Conservation (phyloP, 2,113 vertebrate species). For the Papio anubis region DNA sequence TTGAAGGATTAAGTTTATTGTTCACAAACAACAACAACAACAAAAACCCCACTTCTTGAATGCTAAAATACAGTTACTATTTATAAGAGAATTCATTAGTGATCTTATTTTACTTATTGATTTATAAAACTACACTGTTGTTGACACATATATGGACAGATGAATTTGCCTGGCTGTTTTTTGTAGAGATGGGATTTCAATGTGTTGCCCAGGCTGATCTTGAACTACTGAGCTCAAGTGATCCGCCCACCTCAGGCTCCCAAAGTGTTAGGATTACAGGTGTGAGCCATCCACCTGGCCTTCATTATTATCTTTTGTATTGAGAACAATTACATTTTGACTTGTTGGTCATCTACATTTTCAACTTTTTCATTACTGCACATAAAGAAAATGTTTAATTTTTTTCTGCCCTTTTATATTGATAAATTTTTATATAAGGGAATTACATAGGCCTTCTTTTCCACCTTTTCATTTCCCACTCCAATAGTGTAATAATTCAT, state of each 20-base stretch:
- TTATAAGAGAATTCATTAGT: background rate
- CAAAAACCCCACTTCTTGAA: background rate
- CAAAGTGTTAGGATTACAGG: too few species aligned
- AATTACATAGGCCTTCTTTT: background rate
- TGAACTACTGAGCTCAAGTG: too few species aligned
- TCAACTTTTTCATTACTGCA: background rate
- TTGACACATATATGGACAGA: background rate
- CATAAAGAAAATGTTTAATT: background rate
- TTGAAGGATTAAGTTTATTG: background rate
- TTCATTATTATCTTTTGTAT: background rate
- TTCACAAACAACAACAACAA: background rate
- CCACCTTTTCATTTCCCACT: background rate
- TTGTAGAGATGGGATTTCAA: too few species aligned
- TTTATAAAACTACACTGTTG: background rate
- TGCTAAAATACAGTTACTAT: background rate
- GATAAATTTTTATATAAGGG: background rate
- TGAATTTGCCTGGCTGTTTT: background rate
- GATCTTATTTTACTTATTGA: background rate
- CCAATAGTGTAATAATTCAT: background rate
- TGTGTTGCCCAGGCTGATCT: too few species aligned
- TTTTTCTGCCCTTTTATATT: too few species aligned
- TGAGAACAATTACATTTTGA: conserved; percentile 28
- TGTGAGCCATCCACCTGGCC: too few species aligned
- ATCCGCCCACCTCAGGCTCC: too few species aligned
- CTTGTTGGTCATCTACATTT: background rate